Evolutionary conservation across 2,888 invertebrate genomes (phyloP), one percentile per base, ranked within the genome.

Genomic region (Lissonota sp.): DNA sequence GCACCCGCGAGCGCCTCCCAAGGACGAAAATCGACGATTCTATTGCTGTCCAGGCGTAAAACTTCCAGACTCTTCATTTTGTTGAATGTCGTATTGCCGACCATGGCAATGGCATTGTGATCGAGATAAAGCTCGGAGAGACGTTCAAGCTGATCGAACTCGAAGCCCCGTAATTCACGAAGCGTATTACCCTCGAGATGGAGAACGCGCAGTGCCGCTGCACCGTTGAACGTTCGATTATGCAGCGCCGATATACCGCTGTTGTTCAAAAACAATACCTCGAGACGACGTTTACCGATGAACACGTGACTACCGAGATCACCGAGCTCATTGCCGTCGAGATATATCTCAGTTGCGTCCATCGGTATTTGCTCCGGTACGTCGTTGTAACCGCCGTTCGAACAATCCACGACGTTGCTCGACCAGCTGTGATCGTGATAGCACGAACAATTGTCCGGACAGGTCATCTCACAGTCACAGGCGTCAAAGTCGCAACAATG

Each of bases 401-500:
- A 96, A 93, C 97, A 97, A 93, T 97, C 96, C 85, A 97, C 97
- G 75, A 97, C 96, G 94, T 97, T 97, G 90, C 96, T 96, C 87
- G 95, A 95, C 96, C 97, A 97, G 87, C 96, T 95, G 93, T 96
- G 95, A 93, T 97, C 97, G 93, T 97, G 97, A 94, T 96, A 97
- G 92, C 97, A 98, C 85, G 96, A 95, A 93, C 97, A 98, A 92
- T 96, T 96, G 92, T 95, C 95, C 85, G 97, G 97, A 92, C 97
- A 98, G 87, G 96, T 96, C 96, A 97, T 97, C 94, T 97, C 96
- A 93, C 97, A 97, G 93, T 98, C 97, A 93, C 97, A 98, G 83
- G 97, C 97, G 92, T 97, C 97, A 94, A 96, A 97, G 91, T 97
- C 97, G 93, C 97, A 98, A 93, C 97, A 98, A 93, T 97, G 96